phyloP scores from a whole-genome alignment of 2,113 vertebrate genomes.

The Diphyllodes magnificus region DNA sequence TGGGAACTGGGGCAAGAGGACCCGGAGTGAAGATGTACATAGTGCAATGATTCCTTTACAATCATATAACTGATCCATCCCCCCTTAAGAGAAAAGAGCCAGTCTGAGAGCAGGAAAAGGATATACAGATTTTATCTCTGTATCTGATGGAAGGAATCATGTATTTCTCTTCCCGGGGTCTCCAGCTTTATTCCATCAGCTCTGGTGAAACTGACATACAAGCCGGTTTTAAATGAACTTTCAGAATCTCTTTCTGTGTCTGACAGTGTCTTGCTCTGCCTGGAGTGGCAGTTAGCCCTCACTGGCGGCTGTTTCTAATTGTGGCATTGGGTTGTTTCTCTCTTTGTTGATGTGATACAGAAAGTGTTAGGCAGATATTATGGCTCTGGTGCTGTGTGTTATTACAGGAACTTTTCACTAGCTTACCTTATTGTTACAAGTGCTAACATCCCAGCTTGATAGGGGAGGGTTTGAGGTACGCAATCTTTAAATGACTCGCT shows the following conservation, averaged over 20 bases:
- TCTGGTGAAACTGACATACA: not conserved
- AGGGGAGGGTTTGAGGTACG: not conserved
- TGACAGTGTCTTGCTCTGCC: not conserved
- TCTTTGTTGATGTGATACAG: not conserved
- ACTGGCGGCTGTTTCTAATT: not conserved
- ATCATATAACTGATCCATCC: not conserved
- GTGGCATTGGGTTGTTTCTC: not conserved
- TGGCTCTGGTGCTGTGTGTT: not conserved
- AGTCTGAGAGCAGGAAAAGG: not conserved
- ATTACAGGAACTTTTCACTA: not conserved
- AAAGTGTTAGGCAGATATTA: not conserved
- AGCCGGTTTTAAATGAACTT: not conserved
- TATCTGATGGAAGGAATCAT: not conserved
- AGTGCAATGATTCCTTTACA: not conserved
- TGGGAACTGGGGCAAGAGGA: not conserved
- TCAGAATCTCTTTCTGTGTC: not conserved
- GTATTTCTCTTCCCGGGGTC: fast-evolving
- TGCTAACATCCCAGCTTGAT: not conserved
- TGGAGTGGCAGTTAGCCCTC: not conserved
- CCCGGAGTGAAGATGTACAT: not conserved
- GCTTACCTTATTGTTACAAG: not conserved
- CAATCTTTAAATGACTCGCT: not conserved
- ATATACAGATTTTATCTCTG: not conserved
- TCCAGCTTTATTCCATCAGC: not conserved
- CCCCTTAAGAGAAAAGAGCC: not conserved